These are phyloP conservation scores for Pseudomyrmex dendroicus DNA, from an alignment of 1,140 invertebrate species.

Conservation along the genomic window DNA sequence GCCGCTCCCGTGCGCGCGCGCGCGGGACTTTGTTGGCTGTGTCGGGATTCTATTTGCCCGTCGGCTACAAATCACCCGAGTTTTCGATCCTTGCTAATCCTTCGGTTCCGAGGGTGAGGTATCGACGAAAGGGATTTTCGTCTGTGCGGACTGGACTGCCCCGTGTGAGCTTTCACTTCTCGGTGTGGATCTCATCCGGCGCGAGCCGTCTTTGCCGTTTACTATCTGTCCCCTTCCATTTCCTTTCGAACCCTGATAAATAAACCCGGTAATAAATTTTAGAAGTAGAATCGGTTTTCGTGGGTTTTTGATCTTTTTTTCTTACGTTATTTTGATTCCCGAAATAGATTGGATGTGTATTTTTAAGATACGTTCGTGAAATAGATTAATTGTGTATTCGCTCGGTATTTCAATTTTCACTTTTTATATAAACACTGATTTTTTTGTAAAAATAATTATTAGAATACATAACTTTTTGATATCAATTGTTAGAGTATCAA, in stretches of 20 bases:
- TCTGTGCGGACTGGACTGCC: slow-evolving; percentile 46
- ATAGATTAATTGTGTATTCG: too few species aligned
- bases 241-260: slow-evolving; percentile 10
- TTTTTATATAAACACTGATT: too few species aligned
- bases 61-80: slow-evolving; percentile 68
- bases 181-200: slow-evolving; percentile 33
- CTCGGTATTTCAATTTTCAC: too few species aligned
- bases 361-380: too few species aligned
- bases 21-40: slow-evolving; percentile 31
- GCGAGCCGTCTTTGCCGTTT: slow-evolving; percentile 29
- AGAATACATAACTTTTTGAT: too few species aligned
- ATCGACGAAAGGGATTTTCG: slow-evolving; percentile 64
- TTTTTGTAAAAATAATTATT: too few species aligned
- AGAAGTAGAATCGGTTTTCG: neutral
- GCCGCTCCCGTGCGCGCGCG: too few species aligned
- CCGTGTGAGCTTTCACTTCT: slow-evolving; percentile 51
- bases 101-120: slow-evolving; percentile 27
- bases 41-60: slow-evolving; percentile 65
- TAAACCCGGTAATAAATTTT: slow-evolving; percentile 33
- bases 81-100: slow-evolving; percentile 73
- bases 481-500: too few species aligned
- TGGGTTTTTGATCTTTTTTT: neutral
- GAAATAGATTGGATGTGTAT: neutral
- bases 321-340: neutral
- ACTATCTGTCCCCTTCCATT: neutral